Percentiles rank a stretch among this genome's conserved stretches.
phyloP scores from a whole-genome alignment of 1,140 invertebrate genomes.

The Drosophila bipectinata region DNA sequence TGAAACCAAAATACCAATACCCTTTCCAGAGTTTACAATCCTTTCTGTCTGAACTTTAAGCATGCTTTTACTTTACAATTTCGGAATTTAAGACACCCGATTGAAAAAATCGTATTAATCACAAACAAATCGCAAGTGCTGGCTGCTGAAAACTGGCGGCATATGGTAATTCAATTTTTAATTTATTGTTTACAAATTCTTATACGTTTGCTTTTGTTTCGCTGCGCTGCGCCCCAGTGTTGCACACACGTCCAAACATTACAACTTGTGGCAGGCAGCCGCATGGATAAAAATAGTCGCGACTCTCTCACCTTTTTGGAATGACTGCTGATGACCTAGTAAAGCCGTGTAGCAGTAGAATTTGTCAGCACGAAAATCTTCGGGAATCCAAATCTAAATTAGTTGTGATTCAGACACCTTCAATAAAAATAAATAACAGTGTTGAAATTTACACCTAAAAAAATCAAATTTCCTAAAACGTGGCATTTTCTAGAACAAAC shows the following conservation, averaged over 20 bases:
- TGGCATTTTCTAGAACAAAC: too few species aligned
- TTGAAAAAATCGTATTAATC: too few species aligned
- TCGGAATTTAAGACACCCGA: too few species aligned
- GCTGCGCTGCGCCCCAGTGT: slow-evolving; percentile 4
- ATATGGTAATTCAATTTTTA: slow-evolving; percentile 52
- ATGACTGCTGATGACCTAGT: slow-evolving; percentile 46
- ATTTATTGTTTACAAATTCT: slow-evolving; percentile 63
- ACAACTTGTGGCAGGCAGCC: slow-evolving; percentile 44
- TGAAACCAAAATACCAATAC: neutral
- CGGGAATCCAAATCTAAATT: slow-evolving; percentile 54
- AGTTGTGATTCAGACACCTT: slow-evolving; percentile 44
- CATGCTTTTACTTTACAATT: too few species aligned
- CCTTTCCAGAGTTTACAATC: neutral
- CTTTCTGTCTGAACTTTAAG: too few species aligned
- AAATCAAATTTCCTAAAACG: neutral
- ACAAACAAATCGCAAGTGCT: slow-evolving; percentile 22
- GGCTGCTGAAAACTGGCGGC: slow-evolving; percentile 58
- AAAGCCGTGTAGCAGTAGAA: slow-evolving; percentile 9
- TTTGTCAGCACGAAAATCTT: slow-evolving; percentile 30
- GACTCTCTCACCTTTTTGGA: slow-evolving; percentile 45
- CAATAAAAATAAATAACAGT: slow-evolving; percentile 56
- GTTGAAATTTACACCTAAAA: slow-evolving; percentile 19
- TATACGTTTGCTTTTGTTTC: slow-evolving; percentile 43
- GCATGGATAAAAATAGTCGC: slow-evolving; percentile 23
- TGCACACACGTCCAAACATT: slow-evolving; percentile 36